Evolutionary conservation across 2,888 invertebrate genomes (phyloP), one percentile per base, ranked within the genome.

Genomic region (Cabera pusaria): DNA sequence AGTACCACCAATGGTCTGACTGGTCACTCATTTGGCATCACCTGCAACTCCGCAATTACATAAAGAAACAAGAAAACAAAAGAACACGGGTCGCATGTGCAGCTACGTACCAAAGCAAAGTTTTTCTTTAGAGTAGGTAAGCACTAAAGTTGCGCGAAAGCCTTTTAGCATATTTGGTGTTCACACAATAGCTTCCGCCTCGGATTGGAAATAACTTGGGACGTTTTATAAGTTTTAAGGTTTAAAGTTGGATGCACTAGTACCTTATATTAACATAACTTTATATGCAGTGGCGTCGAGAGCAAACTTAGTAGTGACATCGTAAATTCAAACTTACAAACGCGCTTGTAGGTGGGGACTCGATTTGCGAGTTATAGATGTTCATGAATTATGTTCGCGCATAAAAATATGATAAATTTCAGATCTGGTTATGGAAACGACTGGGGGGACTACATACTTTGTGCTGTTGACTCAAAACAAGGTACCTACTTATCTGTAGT

Each of bases 291-390:
- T 72, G 77, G 71, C 70, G 74, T 66, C 63, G 73, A 70, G 71
- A 74, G 66, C 68, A 76, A 83, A 70, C 71, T 85, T 72, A 72
- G 75, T 69, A 69, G 77, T 76, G 74, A 79, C 71, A 66, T 78
- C 84, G 78, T 87, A 87, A 87, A 87, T 87, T 82, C 63, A 62
- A 85, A 84, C 73, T 85, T 80, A 73, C 83, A 82, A 83, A 83
- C 75, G 77, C 70, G 68, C 70, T 65, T n/a, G n/a, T n/a, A 64
- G 68, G 72, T 75, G 67, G 69, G 78, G 68, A 75, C 80, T 14
- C 71, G 70, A 80, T 79, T 80, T 75, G 52, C 71, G 70, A 84
- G 71, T 80, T 83, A 80, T 79, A 61, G 70, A 64, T 69, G 69
- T 64, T 62, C 64, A 64, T 76, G 71, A 82, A 73, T 76, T 72